Evolutionary conservation across 37 sponge, comb jelly and placozoan genomes (phyloP), one percentile per base, ranked within the genome.

Genomic region (Dysidea cf. avara): DNA sequence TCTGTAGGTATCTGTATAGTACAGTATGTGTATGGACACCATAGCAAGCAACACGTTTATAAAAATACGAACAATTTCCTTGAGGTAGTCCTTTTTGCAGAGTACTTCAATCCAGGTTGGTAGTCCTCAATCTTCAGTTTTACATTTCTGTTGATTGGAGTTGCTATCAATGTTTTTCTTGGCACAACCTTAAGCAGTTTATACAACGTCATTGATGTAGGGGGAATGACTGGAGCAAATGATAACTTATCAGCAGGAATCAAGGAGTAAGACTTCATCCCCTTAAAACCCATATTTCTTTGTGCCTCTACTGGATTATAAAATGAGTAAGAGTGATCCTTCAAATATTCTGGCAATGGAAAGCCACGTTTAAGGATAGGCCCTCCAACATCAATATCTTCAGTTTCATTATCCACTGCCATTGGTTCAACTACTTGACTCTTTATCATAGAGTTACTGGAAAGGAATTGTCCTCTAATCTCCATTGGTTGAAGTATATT

Each of bases 321-420:
- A 0, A 75, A 35, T 12, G 61, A 74, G 67, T 89, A 89, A 30
- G 25, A 38, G 59, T 89, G 90, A 18, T 89, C 90, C 4, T 30
- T 38, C 24, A 89, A 67, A 48, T 78, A 68, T 0, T 55, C 25
- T 0, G 90, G 90, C 43, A 83, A 53, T 29, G 81, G 57, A 6
- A 80, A 24, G n/a, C n/a, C n/a, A n/a, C n/a, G n/a, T 1, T 31
- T 46, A 36, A 36, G 52, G 32, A 80, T 12, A 1, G 86, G 81
- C 61, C 76, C 51, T 1, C 85, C 90, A 39, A 89, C 90, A 46
- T 89, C 90, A 33, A 89, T 40, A 3, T 89, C 90, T n/a, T n/a
- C n/a, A n/a, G n/a, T n/a, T n/a, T n/a, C n/a, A n/a, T n/a, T n/a
- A n/a, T n/a, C n/a, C n/a, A n/a, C n/a, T n/a, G n/a, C n/a, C 76